Evolutionary conservation across 2,113 vertebrate species (phyloP), one percentile per base, ranked within the genome.

Genomic region (Ctenodactylus gundi): DNA sequence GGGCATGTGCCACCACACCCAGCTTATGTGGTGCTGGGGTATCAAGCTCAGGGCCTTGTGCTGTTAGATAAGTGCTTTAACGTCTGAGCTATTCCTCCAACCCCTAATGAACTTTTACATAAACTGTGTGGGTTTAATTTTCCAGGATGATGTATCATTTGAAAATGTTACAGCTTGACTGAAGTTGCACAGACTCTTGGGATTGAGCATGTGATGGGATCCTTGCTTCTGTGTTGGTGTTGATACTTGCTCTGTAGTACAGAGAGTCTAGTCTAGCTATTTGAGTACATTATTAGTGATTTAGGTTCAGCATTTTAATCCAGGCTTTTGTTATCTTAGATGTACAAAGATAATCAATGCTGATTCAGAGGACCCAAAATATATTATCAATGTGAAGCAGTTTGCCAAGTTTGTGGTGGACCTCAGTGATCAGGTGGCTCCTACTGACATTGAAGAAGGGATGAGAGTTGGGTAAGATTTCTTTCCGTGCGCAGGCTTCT

Each of bases 371-470:
- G 99, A 99, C 96, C 99, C 99, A 11, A 99, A 99, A 96, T 99
- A 99, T 97, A 99, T 99, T 46, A 99, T 99, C 97, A 99, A 99
- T 18, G 99, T 99, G 88, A 99, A 99, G 96, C 99, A 99, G 96
- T 99, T 99, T 97, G 99, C 99, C 94, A 99, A 99, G 98, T 99
- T 99, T 51, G 99, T 99, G 98, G 99, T 99, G 97, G 99, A 99
- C 96, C 98, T 99, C 95, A 99, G 99, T 77, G 99, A 99, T 97
- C 99, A 99, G 97, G 99, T 99, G 90, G 99, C 99, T 62, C 99
- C 99, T 1, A 99, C 99, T 58, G 99, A 99, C 98, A 99, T 99
- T 39, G 99, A 99, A 98, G 99, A 99, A 97, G 99, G 99, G 83
- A 99, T 99, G 99, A 98, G 99, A 98, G 99, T 99, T 73, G 99